Evolutionary conservation across 64 coral and sea anemone species (phyloP).

Genomic region (Pocillopora damicornis): DNA sequence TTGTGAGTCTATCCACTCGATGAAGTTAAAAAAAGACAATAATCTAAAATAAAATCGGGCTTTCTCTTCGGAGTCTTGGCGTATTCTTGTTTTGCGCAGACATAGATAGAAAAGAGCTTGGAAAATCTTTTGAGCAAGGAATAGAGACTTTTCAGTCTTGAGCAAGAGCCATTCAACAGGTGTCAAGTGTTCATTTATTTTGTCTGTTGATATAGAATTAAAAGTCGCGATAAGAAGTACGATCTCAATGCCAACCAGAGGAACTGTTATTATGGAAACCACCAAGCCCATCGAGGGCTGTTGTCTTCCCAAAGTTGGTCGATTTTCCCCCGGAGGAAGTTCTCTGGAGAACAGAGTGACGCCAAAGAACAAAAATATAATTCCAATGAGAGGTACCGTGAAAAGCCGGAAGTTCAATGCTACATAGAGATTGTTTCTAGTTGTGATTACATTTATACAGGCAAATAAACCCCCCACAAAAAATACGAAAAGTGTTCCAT

Average conservation of each 20-base stretch:
- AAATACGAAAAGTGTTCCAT: constrained; percentile 55
- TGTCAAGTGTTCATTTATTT: background rate
- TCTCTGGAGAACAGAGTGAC: constrained; percentile 34
- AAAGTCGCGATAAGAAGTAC: constrained; percentile 16
- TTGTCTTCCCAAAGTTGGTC: constrained; percentile 10
- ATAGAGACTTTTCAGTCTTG: constrained; percentile 13
- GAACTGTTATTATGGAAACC: constrained; percentile 43
- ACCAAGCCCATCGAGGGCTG: constrained; percentile 71
- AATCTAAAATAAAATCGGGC: constrained; percentile 67
- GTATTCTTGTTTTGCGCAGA: constrained; percentile 18
- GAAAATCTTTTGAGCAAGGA: constrained; percentile 48
- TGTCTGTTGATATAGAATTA: background rate
- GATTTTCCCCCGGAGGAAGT: background rate
- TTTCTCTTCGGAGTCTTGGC: background rate
- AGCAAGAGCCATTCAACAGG: background rate
- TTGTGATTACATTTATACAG: constrained; percentile 35
- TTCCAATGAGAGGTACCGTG: constrained; percentile 32
- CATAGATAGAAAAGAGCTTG: constrained; percentile 31
- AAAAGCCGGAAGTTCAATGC: constrained; percentile 35
- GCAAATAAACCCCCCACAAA: constrained; percentile 55
- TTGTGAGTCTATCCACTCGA: constrained; percentile 55
- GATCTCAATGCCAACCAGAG: constrained; percentile 51
- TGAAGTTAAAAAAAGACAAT: constrained; percentile 65
- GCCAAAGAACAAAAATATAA: constrained; percentile 36
- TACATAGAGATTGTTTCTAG: constrained; percentile 15